phyloP scores from a whole-genome alignment of 2,113 vertebrate species.

The Antigone vipio region DNA sequence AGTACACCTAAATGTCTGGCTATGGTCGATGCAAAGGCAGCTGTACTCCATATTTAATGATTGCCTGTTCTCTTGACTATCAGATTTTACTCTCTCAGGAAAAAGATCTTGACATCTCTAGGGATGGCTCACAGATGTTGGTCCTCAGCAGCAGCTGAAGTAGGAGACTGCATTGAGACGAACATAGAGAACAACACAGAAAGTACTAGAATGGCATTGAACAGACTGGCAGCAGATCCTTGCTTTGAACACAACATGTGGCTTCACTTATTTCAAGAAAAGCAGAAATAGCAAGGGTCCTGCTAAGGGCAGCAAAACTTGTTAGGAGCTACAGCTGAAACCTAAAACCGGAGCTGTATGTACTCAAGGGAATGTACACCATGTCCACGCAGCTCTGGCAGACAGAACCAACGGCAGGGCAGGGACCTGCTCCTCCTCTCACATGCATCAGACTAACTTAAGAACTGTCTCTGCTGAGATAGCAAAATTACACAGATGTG shows the following conservation, averaged over 20 bases:
- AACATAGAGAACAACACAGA: background rate
- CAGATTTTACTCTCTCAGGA: background rate
- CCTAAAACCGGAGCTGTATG: background rate
- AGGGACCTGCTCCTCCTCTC: background rate
- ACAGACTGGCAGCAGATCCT: background rate
- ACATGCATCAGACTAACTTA: background rate
- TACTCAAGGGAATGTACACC: background rate
- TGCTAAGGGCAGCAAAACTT: background rate
- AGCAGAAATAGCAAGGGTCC: background rate
- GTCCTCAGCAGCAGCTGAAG: background rate
- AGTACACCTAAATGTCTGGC: background rate
- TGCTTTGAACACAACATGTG: background rate
- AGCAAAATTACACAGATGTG: background rate
- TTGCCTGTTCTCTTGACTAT: background rate
- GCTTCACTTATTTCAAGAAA: background rate
- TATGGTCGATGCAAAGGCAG: background rate
- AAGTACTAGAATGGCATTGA: background rate
- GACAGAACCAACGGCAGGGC: background rate
- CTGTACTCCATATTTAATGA: background rate
- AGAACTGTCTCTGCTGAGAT: background rate
- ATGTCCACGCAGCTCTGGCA: background rate
- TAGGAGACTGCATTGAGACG: background rate
- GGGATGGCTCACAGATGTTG: background rate
- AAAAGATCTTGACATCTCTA: background rate
- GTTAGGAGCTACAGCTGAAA: background rate